phyloP scores from a whole-genome alignment of 1,140 invertebrate genomes.

The Plectus sambesii region DNA sequence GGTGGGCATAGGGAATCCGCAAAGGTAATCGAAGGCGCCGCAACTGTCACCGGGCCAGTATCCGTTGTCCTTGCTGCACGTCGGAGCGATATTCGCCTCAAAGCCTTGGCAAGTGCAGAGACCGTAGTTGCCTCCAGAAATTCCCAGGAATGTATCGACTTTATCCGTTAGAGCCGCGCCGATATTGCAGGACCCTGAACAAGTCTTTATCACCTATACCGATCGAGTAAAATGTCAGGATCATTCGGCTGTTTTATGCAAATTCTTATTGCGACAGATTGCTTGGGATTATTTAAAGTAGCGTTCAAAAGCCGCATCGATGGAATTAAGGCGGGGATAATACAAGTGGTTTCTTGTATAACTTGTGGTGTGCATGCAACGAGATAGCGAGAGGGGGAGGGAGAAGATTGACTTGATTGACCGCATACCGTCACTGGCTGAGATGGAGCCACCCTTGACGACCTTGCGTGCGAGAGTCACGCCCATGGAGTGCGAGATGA shows the following conservation, averaged over 20 bases:
- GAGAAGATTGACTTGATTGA: no score
- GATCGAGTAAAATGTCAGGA: no score
- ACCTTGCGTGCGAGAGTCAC: slow-evolving; percentile 30
- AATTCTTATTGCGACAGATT: no score
- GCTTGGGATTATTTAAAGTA: no score
- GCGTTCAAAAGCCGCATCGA: no score
- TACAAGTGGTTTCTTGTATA: no score
- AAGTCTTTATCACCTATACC: not conserved
- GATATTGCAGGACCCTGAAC: slow-evolving; percentile 4
- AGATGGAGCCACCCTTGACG: slow-evolving; percentile 28
- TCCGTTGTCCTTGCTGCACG: slow-evolving; percentile 17
- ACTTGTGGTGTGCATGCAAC: no score
- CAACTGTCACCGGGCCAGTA: slow-evolving; percentile 21
- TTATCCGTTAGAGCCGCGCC: slow-evolving; percentile 12
- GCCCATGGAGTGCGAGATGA: slow-evolving; percentile 37
- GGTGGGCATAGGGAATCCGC: slow-evolving; percentile 10
- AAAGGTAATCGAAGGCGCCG: slow-evolving; percentile 13
- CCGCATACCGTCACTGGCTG: slow-evolving; percentile 12
- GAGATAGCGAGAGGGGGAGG: no score
- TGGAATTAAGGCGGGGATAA: no score
- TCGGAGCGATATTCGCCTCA: not conserved
- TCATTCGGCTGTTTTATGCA: no score
- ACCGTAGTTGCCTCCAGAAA: slow-evolving; percentile 22
- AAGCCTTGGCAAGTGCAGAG: slow-evolving; percentile 17
- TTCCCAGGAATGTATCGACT: slow-evolving; percentile 17